Conservation (phyloP, 2,888 invertebrate species). For the Parnassius orleans region DNA sequence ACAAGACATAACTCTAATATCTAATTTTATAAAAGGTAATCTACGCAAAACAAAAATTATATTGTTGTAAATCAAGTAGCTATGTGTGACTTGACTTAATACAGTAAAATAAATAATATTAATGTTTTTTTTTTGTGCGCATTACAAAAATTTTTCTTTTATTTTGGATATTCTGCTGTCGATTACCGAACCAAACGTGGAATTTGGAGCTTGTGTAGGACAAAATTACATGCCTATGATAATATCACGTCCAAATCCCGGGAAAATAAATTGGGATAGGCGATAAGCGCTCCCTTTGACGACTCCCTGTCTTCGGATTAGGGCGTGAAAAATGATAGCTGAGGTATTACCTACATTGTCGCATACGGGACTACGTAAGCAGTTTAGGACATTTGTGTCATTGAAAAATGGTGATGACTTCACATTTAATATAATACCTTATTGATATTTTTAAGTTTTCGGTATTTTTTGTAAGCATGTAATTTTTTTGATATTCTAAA, state of each 20-base stretch:
- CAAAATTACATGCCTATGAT: conserved; percentile 53
- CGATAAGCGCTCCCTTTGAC: conserved; percentile 79
- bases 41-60: too few species aligned
- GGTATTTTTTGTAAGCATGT: too few species aligned
- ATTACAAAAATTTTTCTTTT: not conserved
- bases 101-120: too few species aligned
- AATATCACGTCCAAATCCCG: conserved; percentile 67
- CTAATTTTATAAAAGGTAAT: too few species aligned
- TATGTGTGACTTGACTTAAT: too few species aligned
- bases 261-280: conserved; percentile 72
- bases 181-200: conserved; percentile 12
- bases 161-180: not conserved
- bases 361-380: conserved; percentile 46
- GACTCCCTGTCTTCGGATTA: conserved; percentile 74
- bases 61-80: too few species aligned
- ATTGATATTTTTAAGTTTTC: not conserved
- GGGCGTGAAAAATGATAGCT: conserved; percentile 77
- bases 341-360: conserved; percentile 38
- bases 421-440: not conserved
- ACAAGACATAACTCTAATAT: too few species aligned
- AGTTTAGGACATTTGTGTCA: conserved; percentile 45
- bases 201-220: conserved; percentile 14
- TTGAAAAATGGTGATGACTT: conserved; percentile 2
- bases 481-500: too few species aligned
- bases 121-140: too few species aligned